phyloP scores from a whole-genome alignment of 2,113 vertebrate genomes.

The Carassius auratus region DNA sequence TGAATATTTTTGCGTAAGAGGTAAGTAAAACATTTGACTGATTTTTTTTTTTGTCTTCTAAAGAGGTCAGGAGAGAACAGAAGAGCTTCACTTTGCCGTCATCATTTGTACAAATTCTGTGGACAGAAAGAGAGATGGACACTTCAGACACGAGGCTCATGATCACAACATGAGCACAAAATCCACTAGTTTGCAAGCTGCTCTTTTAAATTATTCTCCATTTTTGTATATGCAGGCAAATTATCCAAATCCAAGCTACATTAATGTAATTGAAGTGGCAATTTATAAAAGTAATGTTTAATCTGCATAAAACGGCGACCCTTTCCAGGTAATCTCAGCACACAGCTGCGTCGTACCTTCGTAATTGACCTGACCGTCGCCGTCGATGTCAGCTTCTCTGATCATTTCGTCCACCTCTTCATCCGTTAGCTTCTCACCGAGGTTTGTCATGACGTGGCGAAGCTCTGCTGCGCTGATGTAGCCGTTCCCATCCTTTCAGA shows the following conservation, averaged over 20 bases:
- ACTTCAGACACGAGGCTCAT: not conserved
- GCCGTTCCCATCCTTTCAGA: constrained; percentile 90
- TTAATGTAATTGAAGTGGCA: constrained; percentile 21
- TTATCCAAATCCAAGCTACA: constrained; percentile 13
- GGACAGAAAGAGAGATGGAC: constrained; percentile 65
- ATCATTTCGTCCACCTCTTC: constrained; percentile 99
- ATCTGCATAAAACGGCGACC: not conserved
- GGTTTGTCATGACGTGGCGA: constrained; percentile 97
- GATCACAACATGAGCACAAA: not conserved
- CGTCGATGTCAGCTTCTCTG: constrained; percentile 97
- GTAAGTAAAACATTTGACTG: constrained; percentile 99
- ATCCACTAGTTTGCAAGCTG: not conserved
- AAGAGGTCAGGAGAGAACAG: constrained; percentile 80
- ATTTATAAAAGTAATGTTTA: constrained; percentile 5
- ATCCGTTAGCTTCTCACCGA: constrained; percentile 97
- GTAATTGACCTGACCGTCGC: constrained; percentile 98
- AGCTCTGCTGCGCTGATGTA: constrained; percentile 97
- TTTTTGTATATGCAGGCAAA: not conserved
- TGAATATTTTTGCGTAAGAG: constrained; percentile 97
- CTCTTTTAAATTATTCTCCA: not conserved
- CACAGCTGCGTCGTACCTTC: constrained; percentile 77
- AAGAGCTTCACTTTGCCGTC: constrained; percentile 94
- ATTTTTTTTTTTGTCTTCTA: constrained; percentile 80
- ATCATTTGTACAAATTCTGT: constrained; percentile 99
- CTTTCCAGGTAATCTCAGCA: not conserved